Conservation (phyloP, 2,797 vertebrate species). For the Notamacropus eugenii region DNA sequence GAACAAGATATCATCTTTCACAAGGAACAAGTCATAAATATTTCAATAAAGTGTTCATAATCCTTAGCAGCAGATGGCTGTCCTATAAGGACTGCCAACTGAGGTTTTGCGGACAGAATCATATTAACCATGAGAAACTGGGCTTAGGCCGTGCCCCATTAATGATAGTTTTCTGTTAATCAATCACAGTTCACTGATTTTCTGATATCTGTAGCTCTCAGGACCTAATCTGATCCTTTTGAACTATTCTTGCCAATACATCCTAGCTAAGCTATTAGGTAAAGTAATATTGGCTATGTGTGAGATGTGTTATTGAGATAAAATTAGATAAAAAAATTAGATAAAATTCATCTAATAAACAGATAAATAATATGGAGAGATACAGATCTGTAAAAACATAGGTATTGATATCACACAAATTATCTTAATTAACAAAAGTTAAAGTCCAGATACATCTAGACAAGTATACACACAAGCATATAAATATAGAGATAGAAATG, state of each 20-base stretch:
- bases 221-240: constrained; percentile 71
- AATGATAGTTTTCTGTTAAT: constrained; percentile 79
- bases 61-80: constrained; percentile 84
- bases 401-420: neutral
- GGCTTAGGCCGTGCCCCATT: constrained; percentile 71
- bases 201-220: constrained; percentile 76
- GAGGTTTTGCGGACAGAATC: constrained; percentile 83
- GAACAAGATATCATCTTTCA: constrained; percentile 82
- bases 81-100: constrained; percentile 82
- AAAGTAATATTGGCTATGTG: neutral
- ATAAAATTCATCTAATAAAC: too few relatives aligned
- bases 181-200: constrained; percentile 78
- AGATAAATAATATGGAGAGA: neutral
- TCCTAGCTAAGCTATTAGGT: constrained; percentile 26
- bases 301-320: neutral
- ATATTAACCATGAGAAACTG: constrained; percentile 75
- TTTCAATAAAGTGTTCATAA: constrained; percentile 87
- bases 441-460: neutral
- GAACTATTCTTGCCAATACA: constrained; percentile 72
- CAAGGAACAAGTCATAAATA: constrained; percentile 83
- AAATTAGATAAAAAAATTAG: neutral
- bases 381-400: neutral
- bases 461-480: neutral
- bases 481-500: neutral
- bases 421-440: neutral